Conservation (phyloP, 2,888 invertebrate species). For the Pelosia muscerda region DNA sequence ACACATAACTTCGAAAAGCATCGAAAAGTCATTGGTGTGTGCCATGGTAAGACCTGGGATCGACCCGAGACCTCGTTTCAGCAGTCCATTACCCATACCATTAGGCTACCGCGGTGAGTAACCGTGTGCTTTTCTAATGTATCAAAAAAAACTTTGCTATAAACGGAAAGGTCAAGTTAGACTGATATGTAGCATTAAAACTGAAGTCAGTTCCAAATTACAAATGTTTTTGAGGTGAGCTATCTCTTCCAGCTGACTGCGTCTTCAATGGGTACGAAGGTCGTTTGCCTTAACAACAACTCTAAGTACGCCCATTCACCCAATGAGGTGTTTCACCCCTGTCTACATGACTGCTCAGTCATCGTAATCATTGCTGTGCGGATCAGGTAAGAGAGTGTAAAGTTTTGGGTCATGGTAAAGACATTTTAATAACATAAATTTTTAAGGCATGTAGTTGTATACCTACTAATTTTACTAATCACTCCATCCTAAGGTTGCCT, state of each 20-base stretch:
- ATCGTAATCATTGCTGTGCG: background rate
- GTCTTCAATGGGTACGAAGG: background rate
- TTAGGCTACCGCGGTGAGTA: too few relatives aligned
- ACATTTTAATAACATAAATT: background rate
- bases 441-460: too few relatives aligned
- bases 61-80: too few relatives aligned
- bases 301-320: background rate
- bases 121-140: too few relatives aligned
- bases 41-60: too few relatives aligned
- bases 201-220: background rate
- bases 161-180: background rate
- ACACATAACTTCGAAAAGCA: too few relatives aligned
- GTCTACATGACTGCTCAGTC: background rate
- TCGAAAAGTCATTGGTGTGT: too few relatives aligned
- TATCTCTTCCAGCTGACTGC: background rate
- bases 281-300: background rate
- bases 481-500: too few relatives aligned
- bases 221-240: background rate
- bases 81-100: too few relatives aligned
- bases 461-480: too few relatives aligned
- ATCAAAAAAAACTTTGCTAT: too few relatives aligned
- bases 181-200: background rate
- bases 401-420: background rate
- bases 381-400: background rate
- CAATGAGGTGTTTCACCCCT: background rate